Evolutionary conservation across 2,113 vertebrate species (phyloP).

Genomic region (Agapornis roseicollis): DNA sequence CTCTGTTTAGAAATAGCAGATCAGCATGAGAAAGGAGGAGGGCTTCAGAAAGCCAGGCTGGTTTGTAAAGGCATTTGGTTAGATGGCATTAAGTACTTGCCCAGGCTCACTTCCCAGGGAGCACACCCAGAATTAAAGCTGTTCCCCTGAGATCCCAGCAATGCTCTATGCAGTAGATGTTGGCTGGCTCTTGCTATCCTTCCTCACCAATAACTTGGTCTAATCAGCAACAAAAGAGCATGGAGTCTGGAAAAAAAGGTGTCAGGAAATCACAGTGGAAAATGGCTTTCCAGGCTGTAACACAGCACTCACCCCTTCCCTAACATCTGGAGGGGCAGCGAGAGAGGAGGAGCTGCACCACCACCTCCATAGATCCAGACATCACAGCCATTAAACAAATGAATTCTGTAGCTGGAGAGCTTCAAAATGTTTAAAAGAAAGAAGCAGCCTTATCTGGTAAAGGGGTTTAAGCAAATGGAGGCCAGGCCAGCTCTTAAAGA

Average conservation of each 20-base stretch:
- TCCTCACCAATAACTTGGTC: background rate
- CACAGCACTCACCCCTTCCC: rapidly evolving
- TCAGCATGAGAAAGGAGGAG: background rate
- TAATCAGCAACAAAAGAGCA: background rate
- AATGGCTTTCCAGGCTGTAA: background rate
- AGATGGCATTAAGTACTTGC: background rate
- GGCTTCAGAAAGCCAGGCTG: background rate
- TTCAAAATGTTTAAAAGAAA: background rate
- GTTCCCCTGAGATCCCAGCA: background rate
- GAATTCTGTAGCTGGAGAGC: background rate
- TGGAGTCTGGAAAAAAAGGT: background rate
- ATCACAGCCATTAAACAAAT: background rate
- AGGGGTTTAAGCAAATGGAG: background rate
- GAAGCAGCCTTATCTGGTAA: background rate
- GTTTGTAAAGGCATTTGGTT: background rate
- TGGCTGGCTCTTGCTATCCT: background rate
- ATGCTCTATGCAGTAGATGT: background rate
- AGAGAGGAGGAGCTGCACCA: background rate
- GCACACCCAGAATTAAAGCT: background rate
- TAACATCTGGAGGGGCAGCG: background rate
- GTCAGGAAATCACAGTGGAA: background rate
- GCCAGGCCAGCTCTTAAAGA: background rate
- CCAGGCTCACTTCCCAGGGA: background rate
- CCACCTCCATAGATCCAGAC: background rate
- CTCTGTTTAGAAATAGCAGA: background rate